Evolutionary conservation across 2,797 vertebrate genomes (phyloP), one percentile per base, ranked within the genome.

Genomic region (Diceros bicornis): DNA sequence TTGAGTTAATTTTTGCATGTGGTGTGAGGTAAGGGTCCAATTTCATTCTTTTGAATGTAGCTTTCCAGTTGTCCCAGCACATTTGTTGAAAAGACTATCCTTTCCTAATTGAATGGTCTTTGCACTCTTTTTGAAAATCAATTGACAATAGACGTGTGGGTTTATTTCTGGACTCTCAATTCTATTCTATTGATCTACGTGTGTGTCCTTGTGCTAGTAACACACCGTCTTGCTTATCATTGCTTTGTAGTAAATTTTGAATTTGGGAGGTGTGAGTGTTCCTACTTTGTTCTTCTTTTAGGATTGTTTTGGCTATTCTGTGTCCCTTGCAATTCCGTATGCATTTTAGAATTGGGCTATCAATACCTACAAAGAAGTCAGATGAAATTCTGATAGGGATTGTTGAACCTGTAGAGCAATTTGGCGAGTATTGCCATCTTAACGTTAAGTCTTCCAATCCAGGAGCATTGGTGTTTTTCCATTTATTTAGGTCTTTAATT

Each of bases 191-290:
- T n/a, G 37, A 78, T 27, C 55, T 82, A 4, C n/a, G 4, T 25
- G 52, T 90, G 37, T 64, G 0, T 66, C 32, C 27, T 27, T 37
- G 17, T 11, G 23, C n/a, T 27, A 62, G n/a, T 27, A 29, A 27
- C 29, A 23, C 29, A 34, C 41, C 29, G 52, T 55, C 74, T 44
- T 61, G 61, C 64, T 92, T 47, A 23, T 7, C 25, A 47, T 87
- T 62, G 55, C 50, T 91, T 64, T 90, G 23, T 72, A 83, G 95
- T 66, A 69, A 32, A 23, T 34, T 72, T 84, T 93, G 62, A 78
- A 37, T 66, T 87, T 77, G 50, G 37, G 8, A 91, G 69, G 12
- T 85, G 4, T n/a, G 41, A 44, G 18, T 74, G 72, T 41, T 92
- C n/a, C 50, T 68, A 34, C 47, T 89, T 64, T 37, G 69, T 83